A percentile compares a stretch with the other conserved stretches of the same genome.
Evolutionary conservation across 2,113 vertebrate genomes (phyloP).

Genomic region (Pachycephala philippinensis): DNA sequence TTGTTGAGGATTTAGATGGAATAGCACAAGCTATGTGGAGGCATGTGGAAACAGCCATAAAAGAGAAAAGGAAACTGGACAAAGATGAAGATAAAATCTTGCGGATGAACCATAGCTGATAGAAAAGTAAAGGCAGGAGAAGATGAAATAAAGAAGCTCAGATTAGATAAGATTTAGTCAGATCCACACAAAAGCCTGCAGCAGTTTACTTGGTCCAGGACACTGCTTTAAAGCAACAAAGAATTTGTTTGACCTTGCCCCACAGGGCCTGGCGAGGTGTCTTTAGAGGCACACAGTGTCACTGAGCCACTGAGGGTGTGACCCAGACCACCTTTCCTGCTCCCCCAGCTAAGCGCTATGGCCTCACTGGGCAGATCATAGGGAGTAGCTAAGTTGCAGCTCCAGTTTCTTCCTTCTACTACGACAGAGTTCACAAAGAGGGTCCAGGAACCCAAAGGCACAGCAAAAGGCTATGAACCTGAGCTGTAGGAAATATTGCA

Average conservation of each 20-base stretch:
- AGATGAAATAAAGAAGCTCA: background rate
- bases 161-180: background rate
- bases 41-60: background rate
- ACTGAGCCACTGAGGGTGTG: background rate
- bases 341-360: background rate
- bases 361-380: background rate
- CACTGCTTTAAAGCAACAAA: background rate
- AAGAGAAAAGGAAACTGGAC: background rate
- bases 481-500: background rate
- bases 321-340: background rate
- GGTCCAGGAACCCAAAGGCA: background rate
- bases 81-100: background rate
- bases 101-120: background rate
- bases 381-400: background rate
- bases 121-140: background rate
- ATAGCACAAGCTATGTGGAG: background rate
- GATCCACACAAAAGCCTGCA: background rate
- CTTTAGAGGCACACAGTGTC: background rate
- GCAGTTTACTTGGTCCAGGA: background rate
- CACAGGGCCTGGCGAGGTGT: background rate
- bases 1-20: background rate
- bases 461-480: background rate
- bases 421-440: background rate
- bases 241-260: background rate
- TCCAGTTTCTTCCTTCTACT: background rate